These are phyloP conservation scores for Cepaea nemoralis DNA, from an alignment of 1,140 invertebrate species.

Conservation along the genomic window DNA sequence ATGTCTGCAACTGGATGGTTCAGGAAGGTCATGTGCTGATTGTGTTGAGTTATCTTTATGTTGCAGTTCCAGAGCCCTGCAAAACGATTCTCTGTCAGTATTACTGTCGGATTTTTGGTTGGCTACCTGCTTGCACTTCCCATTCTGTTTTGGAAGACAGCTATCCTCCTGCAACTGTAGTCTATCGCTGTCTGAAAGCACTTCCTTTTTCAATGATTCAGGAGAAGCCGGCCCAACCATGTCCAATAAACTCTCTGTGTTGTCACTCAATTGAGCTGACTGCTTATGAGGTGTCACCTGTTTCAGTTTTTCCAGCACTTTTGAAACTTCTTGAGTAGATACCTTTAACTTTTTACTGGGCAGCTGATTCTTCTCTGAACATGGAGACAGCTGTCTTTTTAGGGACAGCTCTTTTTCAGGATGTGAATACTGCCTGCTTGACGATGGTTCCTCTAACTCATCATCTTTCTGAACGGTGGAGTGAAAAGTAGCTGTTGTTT, in stretches of 20 bases:
- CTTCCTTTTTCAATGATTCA: background rate
- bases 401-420: background rate
- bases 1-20: background rate
- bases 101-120: background rate
- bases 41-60: background rate
- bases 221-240: background rate
- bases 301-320: constrained; percentile 1
- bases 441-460: background rate
- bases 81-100: constrained; percentile 1
- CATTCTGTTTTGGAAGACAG: background rate
- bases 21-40: background rate
- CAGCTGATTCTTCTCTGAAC: background rate
- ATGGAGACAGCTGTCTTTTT: background rate
- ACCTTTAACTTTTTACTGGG: background rate
- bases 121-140: background rate
- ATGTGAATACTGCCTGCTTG: background rate
- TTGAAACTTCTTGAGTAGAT: background rate
- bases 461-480: background rate
- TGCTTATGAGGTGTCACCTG: background rate
- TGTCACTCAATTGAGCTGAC: background rate
- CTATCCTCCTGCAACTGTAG: background rate
- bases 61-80: constrained; percentile 12
- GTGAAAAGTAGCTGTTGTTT: background rate
- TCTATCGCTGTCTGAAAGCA: background rate
- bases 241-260: background rate